Base-by-base conservation (phyloP, 37 sponge, comb jelly and placozoan species). In the Petrosia ficiformis region DNA sequence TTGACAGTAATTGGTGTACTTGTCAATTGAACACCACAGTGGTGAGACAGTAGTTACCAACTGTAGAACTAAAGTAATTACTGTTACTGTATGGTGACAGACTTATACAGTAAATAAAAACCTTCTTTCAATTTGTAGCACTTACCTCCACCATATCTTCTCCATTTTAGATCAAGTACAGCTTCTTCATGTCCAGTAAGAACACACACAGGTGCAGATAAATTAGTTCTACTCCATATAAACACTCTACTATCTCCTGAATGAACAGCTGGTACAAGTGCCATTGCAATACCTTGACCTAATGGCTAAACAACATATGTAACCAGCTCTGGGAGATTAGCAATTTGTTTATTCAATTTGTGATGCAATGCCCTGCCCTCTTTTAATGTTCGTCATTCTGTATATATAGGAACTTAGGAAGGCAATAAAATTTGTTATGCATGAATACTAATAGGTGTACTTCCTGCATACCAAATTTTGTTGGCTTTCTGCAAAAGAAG, bases 281-380 rank as follows among this genome's bases (percentile, higher is more conserved):
- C 44, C 66, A 86, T 74, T 33, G 77, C 86, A 32, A 90, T 82
- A 29, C 86, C 86, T 67, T 82, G 29, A 35, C 91, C 91, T 19
- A 59, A 42, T 40, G 91, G 91, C 91, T 90, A 61, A 26, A 26
- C n/a, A n/a, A n/a, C n/a, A n/a, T n/a, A n/a, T n/a, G n/a, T n/a
- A n/a, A n/a, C n/a, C n/a, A n/a, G n/a, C n/a, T n/a, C n/a, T n/a
- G n/a, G n/a, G n/a, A n/a, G n/a, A n/a, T n/a, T n/a, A n/a, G n/a
- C n/a, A n/a, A n/a, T n/a, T n/a, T n/a, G n/a, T n/a, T n/a, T n/a
- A n/a, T n/a, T n/a, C n/a, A n/a, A n/a, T n/a, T n/a, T n/a, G n/a
- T n/a, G n/a, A n/a, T n/a, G n/a, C n/a, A n/a, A n/a, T n/a, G n/a
- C n/a, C n/a, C n/a, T n/a, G n/a, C n/a, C n/a, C n/a, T n/a, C n/a